These are phyloP conservation scores for Bovichtus diacanthus DNA, from an alignment of 2,797 vertebrate species.

Conservation along the genomic window DNA sequence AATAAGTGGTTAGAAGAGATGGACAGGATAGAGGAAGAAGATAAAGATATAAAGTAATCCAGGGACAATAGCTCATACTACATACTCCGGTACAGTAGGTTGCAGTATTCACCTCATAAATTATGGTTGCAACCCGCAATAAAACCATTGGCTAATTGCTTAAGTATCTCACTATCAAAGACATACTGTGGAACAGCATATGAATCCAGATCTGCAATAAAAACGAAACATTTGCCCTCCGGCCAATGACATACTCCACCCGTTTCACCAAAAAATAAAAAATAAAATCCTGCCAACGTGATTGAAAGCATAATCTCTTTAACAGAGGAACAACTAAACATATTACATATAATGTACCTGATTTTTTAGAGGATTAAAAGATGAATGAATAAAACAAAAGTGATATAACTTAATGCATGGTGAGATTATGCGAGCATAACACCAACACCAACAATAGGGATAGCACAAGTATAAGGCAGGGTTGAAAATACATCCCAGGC, in stretches of 20 bases:
- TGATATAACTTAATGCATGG: conserved; percentile 19
- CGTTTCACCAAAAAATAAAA: background rate
- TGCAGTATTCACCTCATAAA: too few species aligned
- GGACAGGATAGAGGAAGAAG: too few species aligned
- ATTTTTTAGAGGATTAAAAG: conserved; percentile 25
- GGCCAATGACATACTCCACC: background rate
- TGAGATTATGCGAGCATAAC: conserved; percentile 11
- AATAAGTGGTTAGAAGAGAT: too few species aligned
- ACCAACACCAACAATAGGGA: conserved; percentile 18
- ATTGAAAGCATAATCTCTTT: conserved; percentile 20
- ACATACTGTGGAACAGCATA: background rate
- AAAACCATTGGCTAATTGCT: too few species aligned
- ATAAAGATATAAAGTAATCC: too few species aligned
- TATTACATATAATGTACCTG: conserved; percentile 3
- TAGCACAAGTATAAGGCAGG: conserved; percentile 23
- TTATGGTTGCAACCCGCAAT: too few species aligned
- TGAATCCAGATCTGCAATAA: background rate
- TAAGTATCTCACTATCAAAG: too few species aligned
- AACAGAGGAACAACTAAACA: conserved; percentile 4
- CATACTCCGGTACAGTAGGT: too few species aligned
- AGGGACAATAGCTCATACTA: too few species aligned
- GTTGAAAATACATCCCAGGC: conserved; percentile 16
- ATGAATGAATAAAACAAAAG: conserved; percentile 23
- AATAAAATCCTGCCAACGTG: background rate
- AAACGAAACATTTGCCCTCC: background rate